Evolutionary conservation across 1,140 invertebrate species (phyloP).

Genomic region (Cherax quadricarinatus): DNA sequence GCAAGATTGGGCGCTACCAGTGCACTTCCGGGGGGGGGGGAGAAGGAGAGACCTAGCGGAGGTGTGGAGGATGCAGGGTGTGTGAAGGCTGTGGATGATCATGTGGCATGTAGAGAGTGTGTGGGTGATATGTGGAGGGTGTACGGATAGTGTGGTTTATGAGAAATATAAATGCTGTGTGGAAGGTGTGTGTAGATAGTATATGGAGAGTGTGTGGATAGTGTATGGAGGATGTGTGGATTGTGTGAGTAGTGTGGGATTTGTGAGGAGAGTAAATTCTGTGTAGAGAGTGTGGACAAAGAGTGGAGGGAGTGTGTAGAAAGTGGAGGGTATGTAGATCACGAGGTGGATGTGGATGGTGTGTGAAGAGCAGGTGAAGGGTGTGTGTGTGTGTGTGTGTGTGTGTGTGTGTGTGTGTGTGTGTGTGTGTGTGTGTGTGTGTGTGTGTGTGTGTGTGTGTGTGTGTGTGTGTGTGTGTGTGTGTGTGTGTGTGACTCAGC

Average conservation of each 20-base stretch:
- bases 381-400: background rate
- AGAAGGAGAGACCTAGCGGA: background rate
- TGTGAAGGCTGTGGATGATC: background rate
- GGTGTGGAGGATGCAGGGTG: background rate
- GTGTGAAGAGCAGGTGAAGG: background rate
- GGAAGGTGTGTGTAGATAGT: background rate
- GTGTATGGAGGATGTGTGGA: too few species aligned
- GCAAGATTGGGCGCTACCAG: too few species aligned
- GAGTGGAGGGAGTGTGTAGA: background rate
- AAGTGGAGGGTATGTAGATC: background rate
- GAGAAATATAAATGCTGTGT: too few species aligned
- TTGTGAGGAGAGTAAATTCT: background rate
- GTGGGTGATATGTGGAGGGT: background rate
- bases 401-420: background rate
- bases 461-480: background rate
- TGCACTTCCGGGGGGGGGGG: too few species aligned
- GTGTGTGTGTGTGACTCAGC: background rate
- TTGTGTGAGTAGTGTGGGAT: too few species aligned
- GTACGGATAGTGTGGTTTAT: too few species aligned
- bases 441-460: background rate
- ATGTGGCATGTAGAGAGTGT: background rate
- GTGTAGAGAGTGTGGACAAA: background rate
- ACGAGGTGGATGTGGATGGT: background rate
- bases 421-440: background rate
- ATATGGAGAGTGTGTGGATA: too few species aligned